Base-by-base conservation (phyloP, 2,888 invertebrate genomes). In the Drosophila eohydei region DNA sequence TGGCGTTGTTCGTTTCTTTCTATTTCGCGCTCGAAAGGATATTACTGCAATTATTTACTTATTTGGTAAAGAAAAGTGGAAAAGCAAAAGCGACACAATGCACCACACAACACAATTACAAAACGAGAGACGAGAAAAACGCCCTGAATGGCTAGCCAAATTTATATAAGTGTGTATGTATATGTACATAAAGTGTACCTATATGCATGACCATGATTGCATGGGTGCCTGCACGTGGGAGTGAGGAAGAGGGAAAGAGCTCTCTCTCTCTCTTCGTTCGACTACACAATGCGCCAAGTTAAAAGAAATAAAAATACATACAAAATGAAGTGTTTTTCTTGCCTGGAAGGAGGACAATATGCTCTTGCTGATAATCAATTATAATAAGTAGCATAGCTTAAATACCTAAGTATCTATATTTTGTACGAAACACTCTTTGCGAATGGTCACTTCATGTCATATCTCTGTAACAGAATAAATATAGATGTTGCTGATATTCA, bases 1-100 rank as follows among this genome's bases (percentile, higher is more conserved):
- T 74, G 69, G 54, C 66, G 72, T 84, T 88, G 78, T 83, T 83
- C 71, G 74, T 71, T 87, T 78, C 81, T 73, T 83, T 85, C 88
- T 78, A 72, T 81, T 82, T 84, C 78, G 85, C 85, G 80, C 81
- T 67, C 78, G 76, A 85, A 85, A 88, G 87, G 89, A 88, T 89
- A 88, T 88, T 88, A 89, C 88, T 83, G 88, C 89, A 88, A 88
- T 88, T 88, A 88, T 88, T 78, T 89, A 83, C 83, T 84, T 87
- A 81, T 89, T 83, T 89, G 85, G 83, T 69, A 79, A 82, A 87
- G 81, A 87, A 78, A 83, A 84, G 86, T 73, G 76, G 65, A 79
- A 79, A 88, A 79, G 76, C 73, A 75, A 78, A 69, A 70, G 60
- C 78, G 58, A 73, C 78, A 77, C 76, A 81, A 78, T 77, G 78